Evolutionary conservation across 2,888 invertebrate species (phyloP), one percentile per base, ranked within the genome.

Genomic region (Atherix ibis): DNA sequence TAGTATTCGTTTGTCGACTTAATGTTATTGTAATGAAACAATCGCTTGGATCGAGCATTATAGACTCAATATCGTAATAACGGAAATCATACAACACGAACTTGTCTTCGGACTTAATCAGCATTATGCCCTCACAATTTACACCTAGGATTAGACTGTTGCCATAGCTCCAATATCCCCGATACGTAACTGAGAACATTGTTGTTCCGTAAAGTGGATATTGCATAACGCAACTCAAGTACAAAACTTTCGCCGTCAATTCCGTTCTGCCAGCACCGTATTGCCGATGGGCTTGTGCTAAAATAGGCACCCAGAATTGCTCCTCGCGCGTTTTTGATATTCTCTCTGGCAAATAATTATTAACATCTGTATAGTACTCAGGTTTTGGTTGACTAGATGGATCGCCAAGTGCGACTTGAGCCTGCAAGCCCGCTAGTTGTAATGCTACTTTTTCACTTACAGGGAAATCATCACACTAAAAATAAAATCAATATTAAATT

Each of bases 211-310:
- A 88, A 2, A 94, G 67, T 0, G 92, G 91, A 58, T 91, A 94
- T 60, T 94, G 92, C 85, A 92, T 92, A 4, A 94, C 92, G 52
- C 91, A 91, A 0, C 89, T 87, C 40, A 94, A 64, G 58, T 94
- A 94, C 43, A 92, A 66, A 15, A 91, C 89, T 63, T 92, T 92
- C 13, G 91, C 87, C 1, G 89, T 87, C 27, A 92, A 63, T 52
- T 91, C 91, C 2, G 83, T 77, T 36, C 91, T 78, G 0, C 88
- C 87, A n/a, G 84, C 78, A 34, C 92, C 92, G 54, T 89, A 92
- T 52, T 87, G 85, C 8, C 80, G 70, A 54, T 88, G 88, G 3
- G 87, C 87, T 62, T 87, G 84, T 2, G 84, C 81, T 31, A 88
- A 69, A 43, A 85, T 84, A 4, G 82, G 83, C 36, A 78, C 78